Base-by-base conservation (phyloP, 1,140 invertebrate genomes). In the Latrodectus geometricus region DNA sequence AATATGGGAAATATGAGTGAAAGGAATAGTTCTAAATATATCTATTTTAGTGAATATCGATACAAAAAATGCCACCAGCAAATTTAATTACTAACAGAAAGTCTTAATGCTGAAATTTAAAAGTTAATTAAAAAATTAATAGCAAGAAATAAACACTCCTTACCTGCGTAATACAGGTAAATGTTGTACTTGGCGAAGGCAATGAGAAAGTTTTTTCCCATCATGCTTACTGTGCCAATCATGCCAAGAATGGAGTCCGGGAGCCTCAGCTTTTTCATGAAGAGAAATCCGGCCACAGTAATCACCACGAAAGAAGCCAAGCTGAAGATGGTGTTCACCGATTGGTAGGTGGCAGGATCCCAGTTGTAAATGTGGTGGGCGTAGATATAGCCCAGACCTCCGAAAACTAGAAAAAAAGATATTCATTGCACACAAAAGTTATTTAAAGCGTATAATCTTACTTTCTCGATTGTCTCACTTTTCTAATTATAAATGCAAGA, bases 281-380 rank as follows among this genome's bases (percentile, higher is more conserved):
- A 70, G 1, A 79, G 9, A 50, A 56, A 17, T 0, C 65, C 52
- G 12, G 8, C 15, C 11, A 52, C 21, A 4, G 48, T 9, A 3
- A 76, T 4, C 11, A 79, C 9, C 0, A 21, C 49, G 17, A 87
- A 49, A 8, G 21, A 12, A 11, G 77, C n/a, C 8, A 79, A 7
- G 14, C 15, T 73, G 48, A 52, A 79, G 8, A 52, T 65, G 8
- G 85, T 87, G n/a, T 66, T 66, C 7, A 87, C 48, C 5, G n/a
- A 74, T 4, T 69, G 73, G 15, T 65, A 87, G 0, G 17, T 87
- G 8, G 21, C 50, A 9, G 54, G 68, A 17, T 80, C 49, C 85
- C 85, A 87, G 49, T 87, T 35, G 61, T 80, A 87, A 15, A 79
- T 66, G 21, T 87, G 85, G 21, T 79, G 77, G 15, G 70, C 77